Evolutionary conservation across 2,888 invertebrate species (phyloP).

Genomic region (Ypsolopha sequella): DNA sequence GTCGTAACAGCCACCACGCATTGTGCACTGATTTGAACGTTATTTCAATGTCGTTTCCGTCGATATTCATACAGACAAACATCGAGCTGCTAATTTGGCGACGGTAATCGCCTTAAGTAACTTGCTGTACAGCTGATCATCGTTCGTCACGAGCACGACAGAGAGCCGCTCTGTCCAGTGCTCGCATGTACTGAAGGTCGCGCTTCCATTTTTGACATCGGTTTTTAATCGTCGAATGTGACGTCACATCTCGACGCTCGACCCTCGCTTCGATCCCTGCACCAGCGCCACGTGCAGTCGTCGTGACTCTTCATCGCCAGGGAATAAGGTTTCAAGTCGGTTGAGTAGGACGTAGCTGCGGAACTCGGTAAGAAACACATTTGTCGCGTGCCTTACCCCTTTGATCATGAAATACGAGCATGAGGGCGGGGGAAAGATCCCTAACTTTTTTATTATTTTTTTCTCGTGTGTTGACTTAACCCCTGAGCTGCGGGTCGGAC

Average conservation of each 20-base stretch:
- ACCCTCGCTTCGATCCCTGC: not conserved
- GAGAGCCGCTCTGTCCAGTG: not conserved
- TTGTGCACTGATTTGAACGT: too few species aligned
- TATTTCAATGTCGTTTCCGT: too few species aligned
- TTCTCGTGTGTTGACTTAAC: constrained; percentile 2
- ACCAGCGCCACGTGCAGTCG: not conserved
- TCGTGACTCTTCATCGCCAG: not conserved
- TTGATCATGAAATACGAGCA: constrained; percentile 12
- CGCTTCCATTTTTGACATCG: constrained; percentile 9
- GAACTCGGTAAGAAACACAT: not conserved
- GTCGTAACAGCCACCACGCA: too few species aligned
- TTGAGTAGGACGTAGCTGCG: not conserved
- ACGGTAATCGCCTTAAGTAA: too few species aligned
- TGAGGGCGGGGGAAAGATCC: constrained; percentile 8
- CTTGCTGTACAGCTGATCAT: too few species aligned
- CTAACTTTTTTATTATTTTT: constrained; percentile 14
- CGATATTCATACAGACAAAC: too few species aligned
- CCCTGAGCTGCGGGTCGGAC: not conserved
- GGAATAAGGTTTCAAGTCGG: not conserved
- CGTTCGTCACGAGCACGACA: too few species aligned
- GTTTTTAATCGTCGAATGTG: constrained; percentile 1
- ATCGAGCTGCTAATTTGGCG: too few species aligned
- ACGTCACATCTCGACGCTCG: not conserved
- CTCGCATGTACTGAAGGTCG: constrained; percentile 1
- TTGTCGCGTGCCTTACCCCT: constrained; percentile 11